These are phyloP conservation scores for Nothocercus julius DNA, from an alignment of 2,113 vertebrate genomes.

Conservation along the genomic window DNA sequence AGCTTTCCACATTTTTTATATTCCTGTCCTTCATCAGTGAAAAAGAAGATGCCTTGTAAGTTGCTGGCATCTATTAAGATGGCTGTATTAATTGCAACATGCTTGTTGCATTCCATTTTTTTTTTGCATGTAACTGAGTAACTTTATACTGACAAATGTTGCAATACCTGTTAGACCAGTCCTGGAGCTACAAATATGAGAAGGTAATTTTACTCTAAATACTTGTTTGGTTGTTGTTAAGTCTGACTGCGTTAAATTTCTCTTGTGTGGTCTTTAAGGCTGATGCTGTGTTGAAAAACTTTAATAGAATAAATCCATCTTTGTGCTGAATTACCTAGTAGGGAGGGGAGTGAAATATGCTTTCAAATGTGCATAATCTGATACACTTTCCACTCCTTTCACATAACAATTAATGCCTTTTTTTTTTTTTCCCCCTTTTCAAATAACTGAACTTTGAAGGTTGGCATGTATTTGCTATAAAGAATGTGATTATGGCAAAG, in stretches of 20 bases:
- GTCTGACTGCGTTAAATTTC: constrained; percentile 9
- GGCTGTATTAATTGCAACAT: constrained; percentile 20
- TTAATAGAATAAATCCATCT: background rate
- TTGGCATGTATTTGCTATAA: constrained; percentile 14
- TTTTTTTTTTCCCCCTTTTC: background rate
- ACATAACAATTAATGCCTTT: constrained; percentile 2
- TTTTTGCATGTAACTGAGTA: constrained; percentile 68
- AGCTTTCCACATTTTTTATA: background rate
- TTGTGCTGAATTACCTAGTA: background rate
- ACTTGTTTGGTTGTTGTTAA: constrained; percentile 33
- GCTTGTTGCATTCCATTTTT: constrained; percentile 52
- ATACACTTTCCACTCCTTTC: background rate
- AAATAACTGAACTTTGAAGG: constrained; percentile 57
- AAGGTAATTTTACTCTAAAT: constrained; percentile 49
- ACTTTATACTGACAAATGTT: constrained; percentile 53
- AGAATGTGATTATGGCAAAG: constrained; percentile 42
- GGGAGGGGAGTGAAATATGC: background rate
- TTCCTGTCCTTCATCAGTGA: constrained; percentile 35
- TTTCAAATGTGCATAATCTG: constrained; percentile 18
- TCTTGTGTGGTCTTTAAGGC: constrained; percentile 46
- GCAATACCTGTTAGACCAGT: constrained; percentile 66
- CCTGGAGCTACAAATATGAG: constrained; percentile 53
- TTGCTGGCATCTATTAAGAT: constrained; percentile 7
- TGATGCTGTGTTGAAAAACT: background rate
- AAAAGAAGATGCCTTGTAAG: constrained; percentile 18